Conservation (phyloP, 1,140 invertebrate species). For the Psix sp. region DNA sequence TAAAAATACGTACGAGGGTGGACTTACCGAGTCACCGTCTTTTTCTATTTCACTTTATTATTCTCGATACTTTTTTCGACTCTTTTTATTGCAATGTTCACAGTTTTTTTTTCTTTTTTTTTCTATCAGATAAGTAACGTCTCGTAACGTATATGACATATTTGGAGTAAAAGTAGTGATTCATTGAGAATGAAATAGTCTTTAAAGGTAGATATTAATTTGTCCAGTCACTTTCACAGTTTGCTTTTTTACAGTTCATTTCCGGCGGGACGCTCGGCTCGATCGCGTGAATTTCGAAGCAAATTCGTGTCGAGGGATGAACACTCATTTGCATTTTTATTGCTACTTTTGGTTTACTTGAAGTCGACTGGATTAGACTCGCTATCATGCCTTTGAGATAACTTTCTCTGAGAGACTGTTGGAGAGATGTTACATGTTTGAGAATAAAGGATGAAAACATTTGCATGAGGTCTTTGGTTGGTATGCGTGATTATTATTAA, state of each 20-base stretch:
- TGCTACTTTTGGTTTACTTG: neutral
- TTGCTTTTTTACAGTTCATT: constrained; percentile 9
- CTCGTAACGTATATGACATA: no score
- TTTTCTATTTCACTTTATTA: no score
- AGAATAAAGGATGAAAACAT: no score
- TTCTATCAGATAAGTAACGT: neutral
- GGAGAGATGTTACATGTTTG: no score
- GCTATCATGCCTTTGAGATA: no score
- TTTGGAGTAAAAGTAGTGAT: no score
- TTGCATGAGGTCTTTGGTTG: no score
- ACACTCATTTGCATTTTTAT: constrained; percentile 5
- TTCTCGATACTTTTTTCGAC: no score
- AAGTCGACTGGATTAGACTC: neutral
- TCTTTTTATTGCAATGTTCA: constrained; percentile 4
- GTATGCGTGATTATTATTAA: no score
- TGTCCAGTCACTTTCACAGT: constrained; percentile 5
- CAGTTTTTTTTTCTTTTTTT: no score
- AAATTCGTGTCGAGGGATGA: neutral
- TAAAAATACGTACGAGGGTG: constrained; percentile 32
- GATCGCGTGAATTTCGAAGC: constrained; percentile 8
- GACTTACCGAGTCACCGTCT: constrained; percentile 12
- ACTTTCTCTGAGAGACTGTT: no score
- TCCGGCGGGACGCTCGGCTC: constrained; percentile 1
- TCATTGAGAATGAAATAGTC: neutral
- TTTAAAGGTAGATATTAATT: constrained; percentile 1